A percentile compares a stretch with the other conserved stretches of the same genome.
These are phyloP conservation scores for Rhabditoides inermis DNA, from an alignment of 2,888 invertebrate genomes.

Conservation along the genomic window DNA sequence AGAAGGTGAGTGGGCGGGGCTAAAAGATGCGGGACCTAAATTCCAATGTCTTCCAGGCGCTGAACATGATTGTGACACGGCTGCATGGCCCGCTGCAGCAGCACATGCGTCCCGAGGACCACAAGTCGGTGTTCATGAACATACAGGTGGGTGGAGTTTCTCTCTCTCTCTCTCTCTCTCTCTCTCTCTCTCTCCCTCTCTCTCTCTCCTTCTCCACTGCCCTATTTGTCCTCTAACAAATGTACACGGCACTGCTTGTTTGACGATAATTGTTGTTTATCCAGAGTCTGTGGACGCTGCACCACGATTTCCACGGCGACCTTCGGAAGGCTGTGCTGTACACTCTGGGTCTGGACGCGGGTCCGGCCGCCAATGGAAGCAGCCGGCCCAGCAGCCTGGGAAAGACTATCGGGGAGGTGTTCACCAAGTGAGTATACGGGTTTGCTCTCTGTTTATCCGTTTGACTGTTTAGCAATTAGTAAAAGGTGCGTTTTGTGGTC, in stretches of 20 bases:
- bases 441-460: neutral
- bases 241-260: too few species aligned
- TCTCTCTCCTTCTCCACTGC: neutral
- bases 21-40: too few species aligned
- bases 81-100: conserved; percentile 60
- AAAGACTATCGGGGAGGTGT: conserved; percentile 67
- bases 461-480: neutral
- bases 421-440: conserved; percentile 64
- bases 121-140: conserved; percentile 75
- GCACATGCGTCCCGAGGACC: conserved; percentile 68
- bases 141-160: conserved; percentile 65
- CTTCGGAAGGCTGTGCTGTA: conserved; percentile 32
- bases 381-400: conserved; percentile 15
- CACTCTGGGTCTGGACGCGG: conserved; percentile 16
- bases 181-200: neutral
- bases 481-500: neutral
- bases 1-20: too few species aligned
- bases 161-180: neutral
- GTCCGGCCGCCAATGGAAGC: conserved; percentile 6
- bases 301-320: conserved; percentile 25
- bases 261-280: conserved; percentile 4
- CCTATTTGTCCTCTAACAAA: too few species aligned
- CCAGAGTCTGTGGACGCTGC: conserved; percentile 23
- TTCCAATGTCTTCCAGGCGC: too few species aligned
- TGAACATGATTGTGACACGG: conserved; percentile 58